Conservation (phyloP, 1,140 invertebrate species). For the Tetramorium alpestre region DNA sequence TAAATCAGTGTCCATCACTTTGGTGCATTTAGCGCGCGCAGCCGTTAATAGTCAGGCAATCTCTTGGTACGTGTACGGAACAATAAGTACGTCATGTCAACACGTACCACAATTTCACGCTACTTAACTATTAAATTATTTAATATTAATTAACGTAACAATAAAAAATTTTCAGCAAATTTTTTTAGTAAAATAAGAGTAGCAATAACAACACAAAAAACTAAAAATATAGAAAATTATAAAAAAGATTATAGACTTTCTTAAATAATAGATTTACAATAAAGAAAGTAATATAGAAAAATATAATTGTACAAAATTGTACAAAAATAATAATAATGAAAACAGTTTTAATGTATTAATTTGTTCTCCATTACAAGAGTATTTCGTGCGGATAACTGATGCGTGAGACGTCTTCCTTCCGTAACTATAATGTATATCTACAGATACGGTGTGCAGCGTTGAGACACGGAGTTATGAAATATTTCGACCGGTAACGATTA, state of each 20-base stretch:
- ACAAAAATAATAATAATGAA: neutral
- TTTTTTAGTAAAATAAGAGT: neutral
- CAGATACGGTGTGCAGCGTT: conserved; percentile 14
- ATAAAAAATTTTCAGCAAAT: neutral
- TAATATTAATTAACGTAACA: neutral
- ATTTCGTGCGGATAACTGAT: conserved; percentile 64
- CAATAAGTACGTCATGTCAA: conserved; percentile 72
- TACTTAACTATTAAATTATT: conserved; percentile 58
- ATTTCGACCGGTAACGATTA: conserved; percentile 73
- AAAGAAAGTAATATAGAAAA: neutral
- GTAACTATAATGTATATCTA: conserved; percentile 25
- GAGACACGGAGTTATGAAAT: conserved; percentile 70
- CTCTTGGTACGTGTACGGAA: conserved; percentile 72
- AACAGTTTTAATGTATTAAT: conserved; percentile 4
- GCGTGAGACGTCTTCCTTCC: conserved; percentile 69
- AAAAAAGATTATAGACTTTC: neutral
- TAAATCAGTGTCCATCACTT: conserved; percentile 74
- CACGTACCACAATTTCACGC: conserved; percentile 66
- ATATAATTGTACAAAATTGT: neutral
- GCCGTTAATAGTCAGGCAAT: conserved; percentile 70
- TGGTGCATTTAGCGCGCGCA: conserved; percentile 63
- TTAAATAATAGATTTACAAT: neutral
- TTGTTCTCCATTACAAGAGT: conserved; percentile 33
- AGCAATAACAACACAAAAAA: neutral
- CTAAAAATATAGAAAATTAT: neutral